Evolutionary conservation across 1,140 invertebrate species (phyloP).

Genomic region (Drosophila insularis): DNA sequence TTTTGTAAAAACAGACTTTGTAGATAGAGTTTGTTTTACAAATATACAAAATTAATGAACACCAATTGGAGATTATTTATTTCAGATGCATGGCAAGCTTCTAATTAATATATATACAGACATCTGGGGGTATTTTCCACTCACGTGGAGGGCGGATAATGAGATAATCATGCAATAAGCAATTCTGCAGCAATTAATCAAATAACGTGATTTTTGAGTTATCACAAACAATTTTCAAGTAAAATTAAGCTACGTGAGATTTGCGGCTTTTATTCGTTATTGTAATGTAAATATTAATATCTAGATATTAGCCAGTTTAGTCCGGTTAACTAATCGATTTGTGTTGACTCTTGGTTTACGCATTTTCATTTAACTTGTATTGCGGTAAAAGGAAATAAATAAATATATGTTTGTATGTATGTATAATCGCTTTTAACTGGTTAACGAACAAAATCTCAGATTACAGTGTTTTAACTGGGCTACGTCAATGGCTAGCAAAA

Average conservation of each 20-base stretch:
- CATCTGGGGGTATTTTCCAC: not conserved
- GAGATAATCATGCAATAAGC: not conserved
- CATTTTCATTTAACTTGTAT: not conserved
- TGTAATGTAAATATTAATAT: not conserved
- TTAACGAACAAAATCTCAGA: constrained; percentile 4
- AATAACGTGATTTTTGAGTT: constrained; percentile 1
- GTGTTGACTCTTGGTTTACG: not conserved
- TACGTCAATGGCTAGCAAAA: constrained; percentile 2
- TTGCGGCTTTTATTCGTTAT: not conserved
- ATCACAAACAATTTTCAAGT: not conserved
- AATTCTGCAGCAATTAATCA: not conserved
- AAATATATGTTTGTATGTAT: no score
- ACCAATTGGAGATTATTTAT: not conserved
- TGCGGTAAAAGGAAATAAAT: not conserved
- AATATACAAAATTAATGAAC: no score
- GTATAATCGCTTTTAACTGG: constrained; percentile 1
- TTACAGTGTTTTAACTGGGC: constrained; percentile 2
- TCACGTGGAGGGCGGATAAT: not conserved
- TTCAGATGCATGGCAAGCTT: not conserved
- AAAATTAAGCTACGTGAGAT: not conserved
- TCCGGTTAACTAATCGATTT: constrained; percentile 1
- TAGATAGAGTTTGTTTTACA: no score
- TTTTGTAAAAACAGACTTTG: no score
- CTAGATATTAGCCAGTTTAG: not conserved
- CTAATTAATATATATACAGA: not conserved